Base-by-base conservation (phyloP, 53 echinoderm and acorn worm genomes). In the Luidia sarsii region DNA sequence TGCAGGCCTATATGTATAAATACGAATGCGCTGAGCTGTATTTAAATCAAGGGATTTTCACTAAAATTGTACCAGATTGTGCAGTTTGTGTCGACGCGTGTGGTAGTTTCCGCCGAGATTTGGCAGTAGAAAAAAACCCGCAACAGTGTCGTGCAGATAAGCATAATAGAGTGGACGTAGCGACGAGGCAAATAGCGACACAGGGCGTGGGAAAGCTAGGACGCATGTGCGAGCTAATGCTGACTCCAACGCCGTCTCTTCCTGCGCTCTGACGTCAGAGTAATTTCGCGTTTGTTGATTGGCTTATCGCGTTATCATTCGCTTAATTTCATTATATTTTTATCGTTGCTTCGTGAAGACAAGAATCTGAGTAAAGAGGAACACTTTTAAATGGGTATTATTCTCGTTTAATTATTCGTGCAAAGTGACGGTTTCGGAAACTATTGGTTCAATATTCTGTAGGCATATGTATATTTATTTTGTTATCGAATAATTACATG, bases 251-350 rank as follows among this genome's bases (percentile, higher is more conserved):
- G 65, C 13, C 35, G 32, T 22, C 43, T 67, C 67, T 41, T 60
- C 77, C 59, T 55, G 19, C 77, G 21, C 5, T 7, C 41, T 77
- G 77, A 77, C 77, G 77, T 77, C 77, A 77, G 77, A 77, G 77
- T 77, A 59, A 77, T 77, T 77, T 77, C 77, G 61, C 77, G 77
- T 50, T 61, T 77, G 77, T 77, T 77, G 77, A 77, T 77, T 77
- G 77, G 77, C 60, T 77, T 77, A 61, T 77, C 77, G 46, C 45
- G 77, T 48, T 77, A 16, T 77, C 48, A 60, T 77, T 77, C 29
- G 60, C 43, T 31, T 61, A 61, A 77, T 61, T 77, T 77, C 61
- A 48, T 32, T 41, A 6, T 13, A 61, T 61, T 59, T 59, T 45
- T 43, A 59, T 77, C 60, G 59, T 61, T 45, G 59, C 34, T 48